These are phyloP conservation scores for Drosophila pruinosa DNA, from an alignment of 1,140 invertebrate genomes.

Conservation along the genomic window DNA sequence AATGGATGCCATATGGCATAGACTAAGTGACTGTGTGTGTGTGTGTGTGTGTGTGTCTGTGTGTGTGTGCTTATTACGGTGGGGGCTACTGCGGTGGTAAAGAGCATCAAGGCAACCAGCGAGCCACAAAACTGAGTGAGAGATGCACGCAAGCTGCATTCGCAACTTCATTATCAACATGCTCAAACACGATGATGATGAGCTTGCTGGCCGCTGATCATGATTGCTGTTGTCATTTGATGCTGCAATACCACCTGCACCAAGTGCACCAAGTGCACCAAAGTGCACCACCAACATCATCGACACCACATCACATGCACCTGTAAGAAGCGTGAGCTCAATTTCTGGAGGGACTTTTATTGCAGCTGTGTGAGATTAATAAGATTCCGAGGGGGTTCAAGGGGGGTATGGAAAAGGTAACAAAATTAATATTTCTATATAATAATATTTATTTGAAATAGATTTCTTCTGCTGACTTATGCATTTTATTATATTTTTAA, in stretches of 20 bases:
- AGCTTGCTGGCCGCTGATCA: slow-evolving; percentile 20
- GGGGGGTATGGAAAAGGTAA: not conserved
- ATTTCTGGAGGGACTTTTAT: too few relatives aligned
- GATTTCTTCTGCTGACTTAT: too few relatives aligned
- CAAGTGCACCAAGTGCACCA: not conserved
- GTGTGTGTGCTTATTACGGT: slow-evolving; percentile 14
- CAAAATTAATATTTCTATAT: too few relatives aligned
- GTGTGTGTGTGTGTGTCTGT: not conserved
- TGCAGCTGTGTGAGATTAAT: not conserved
- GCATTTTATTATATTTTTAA: too few relatives aligned
- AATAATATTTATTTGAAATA: too few relatives aligned
- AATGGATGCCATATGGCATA: slow-evolving; percentile 15
- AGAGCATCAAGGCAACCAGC: not conserved
- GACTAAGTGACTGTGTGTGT: not conserved
- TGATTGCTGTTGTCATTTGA: slow-evolving; percentile 13
- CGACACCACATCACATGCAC: not conserved
- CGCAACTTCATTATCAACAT: slow-evolving; percentile 23
- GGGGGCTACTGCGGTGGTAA: slow-evolving; percentile 33
- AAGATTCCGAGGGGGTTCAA: not conserved
- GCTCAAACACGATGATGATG: slow-evolving; percentile 25
- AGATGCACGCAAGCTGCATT: slow-evolving; percentile 61
- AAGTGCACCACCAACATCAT: not conserved
- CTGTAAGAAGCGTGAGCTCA: slow-evolving; percentile 9
- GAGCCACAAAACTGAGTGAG: not conserved
- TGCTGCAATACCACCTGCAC: slow-evolving; percentile 20